Conservation (phyloP, 2,113 vertebrate genomes). For the Anseranas semipalmata region DNA sequence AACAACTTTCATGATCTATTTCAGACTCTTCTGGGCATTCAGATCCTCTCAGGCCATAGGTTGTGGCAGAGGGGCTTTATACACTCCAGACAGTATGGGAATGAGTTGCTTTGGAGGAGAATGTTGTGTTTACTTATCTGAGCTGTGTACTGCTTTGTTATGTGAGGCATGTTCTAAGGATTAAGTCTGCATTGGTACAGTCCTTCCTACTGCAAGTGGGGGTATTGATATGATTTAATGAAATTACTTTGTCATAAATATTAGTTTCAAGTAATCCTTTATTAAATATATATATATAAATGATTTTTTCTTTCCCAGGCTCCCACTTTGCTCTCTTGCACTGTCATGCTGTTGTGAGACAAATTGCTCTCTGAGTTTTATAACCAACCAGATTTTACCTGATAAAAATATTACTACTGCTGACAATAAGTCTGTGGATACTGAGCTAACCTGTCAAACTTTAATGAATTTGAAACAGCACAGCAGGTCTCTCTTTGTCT, state of each 20-base stretch:
- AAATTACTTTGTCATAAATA: background rate
- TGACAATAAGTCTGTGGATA: background rate
- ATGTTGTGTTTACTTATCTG: background rate
- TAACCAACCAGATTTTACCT: background rate
- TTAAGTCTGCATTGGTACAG: background rate
- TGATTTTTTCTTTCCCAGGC: background rate
- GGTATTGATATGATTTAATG: background rate
- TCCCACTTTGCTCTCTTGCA: background rate
- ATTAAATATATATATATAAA: background rate
- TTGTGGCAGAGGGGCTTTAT: background rate
- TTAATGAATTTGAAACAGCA: background rate
- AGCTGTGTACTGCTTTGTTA: background rate
- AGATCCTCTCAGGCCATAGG: background rate
- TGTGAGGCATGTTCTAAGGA: background rate
- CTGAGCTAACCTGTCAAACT: background rate
- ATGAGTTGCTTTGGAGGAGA: background rate
- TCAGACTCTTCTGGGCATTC: background rate
- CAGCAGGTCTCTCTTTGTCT: background rate
- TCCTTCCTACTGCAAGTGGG: background rate
- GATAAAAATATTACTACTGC: background rate
- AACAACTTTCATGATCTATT: background rate
- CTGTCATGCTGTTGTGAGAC: background rate
- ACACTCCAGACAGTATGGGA: background rate
- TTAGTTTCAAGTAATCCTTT: background rate
- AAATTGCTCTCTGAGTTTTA: background rate